phyloP scores from a whole-genome alignment of 2,888 invertebrate genomes.

The Ptychoptera albimana region DNA sequence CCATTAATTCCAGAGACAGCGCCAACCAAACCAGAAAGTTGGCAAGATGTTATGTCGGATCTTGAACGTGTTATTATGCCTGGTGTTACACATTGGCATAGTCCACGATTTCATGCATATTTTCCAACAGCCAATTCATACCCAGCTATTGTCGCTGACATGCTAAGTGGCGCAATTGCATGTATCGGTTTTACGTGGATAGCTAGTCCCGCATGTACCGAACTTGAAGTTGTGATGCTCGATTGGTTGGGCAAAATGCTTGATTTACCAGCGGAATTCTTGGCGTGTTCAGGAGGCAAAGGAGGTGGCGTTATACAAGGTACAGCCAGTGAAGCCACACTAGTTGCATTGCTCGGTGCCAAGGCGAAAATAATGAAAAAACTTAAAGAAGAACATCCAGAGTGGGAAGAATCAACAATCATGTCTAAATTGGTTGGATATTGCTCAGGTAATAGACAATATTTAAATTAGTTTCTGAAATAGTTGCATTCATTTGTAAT shows the following conservation, averaged over 20 bases:
- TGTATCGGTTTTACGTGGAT: constrained; percentile 96
- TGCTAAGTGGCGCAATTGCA: constrained; percentile 85
- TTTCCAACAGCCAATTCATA: constrained; percentile 89
- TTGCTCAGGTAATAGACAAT: constrained; percentile 54
- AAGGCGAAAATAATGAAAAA: constrained; percentile 55
- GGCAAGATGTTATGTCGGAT: constrained; percentile 84
- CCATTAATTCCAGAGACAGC: constrained; percentile 72
- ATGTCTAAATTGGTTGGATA: constrained; percentile 73
- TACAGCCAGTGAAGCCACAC: constrained; percentile 87
- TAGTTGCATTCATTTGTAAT: not conserved
- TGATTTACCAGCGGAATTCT: constrained; percentile 67
- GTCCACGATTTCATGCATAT: constrained; percentile 90
- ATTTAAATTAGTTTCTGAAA: not conserved
- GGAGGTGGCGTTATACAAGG: constrained; percentile 87
- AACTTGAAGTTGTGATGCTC: constrained; percentile 85
- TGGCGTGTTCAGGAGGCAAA: constrained; percentile 68
- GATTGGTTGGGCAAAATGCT: constrained; percentile 94
- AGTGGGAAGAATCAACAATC: constrained; percentile 56
- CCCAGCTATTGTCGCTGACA: constrained; percentile 86
- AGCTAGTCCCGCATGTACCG: constrained; percentile 89
- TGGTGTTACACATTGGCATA: constrained; percentile 95
- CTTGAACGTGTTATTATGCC: constrained; percentile 94
- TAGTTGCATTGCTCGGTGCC: constrained; percentile 83
- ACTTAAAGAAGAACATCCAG: constrained; percentile 53
- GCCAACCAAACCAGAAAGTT: constrained; percentile 70